Conservation (phyloP, 2,113 vertebrate species). For the Microtus richardsoni region DNA sequence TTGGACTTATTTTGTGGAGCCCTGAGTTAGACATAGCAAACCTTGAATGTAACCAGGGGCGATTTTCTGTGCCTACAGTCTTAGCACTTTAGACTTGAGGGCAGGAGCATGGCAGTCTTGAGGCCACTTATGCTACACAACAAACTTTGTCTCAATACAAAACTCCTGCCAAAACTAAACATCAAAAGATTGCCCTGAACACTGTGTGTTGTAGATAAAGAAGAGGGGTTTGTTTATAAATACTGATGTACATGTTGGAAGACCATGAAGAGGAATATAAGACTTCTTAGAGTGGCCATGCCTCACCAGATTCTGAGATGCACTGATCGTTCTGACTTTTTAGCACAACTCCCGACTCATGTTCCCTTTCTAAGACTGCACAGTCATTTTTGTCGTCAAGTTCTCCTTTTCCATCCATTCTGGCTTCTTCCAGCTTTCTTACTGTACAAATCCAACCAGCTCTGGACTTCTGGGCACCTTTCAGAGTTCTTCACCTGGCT, state of each 20-base stretch:
- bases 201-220: background rate
- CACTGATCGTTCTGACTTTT: background rate
- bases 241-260: background rate
- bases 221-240: background rate
- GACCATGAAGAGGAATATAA: background rate
- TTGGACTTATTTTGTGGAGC: background rate
- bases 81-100: background rate
- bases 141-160: background rate
- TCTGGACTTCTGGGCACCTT: background rate
- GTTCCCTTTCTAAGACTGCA: conserved; percentile 2
- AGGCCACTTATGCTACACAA: background rate
- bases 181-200: background rate
- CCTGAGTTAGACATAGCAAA: conserved; percentile 12
- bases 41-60: background rate
- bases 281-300: background rate
- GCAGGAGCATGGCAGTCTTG: background rate
- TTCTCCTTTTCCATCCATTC: background rate
- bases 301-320: background rate
- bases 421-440: background rate
- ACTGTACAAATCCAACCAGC: background rate
- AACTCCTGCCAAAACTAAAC: background rate
- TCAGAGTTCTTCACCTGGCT: background rate
- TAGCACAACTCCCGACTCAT: background rate
- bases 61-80: background rate
- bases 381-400: background rate